These are phyloP conservation scores for Tretioscincus oriximinensis DNA, from an alignment of 2,113 vertebrate species.

Conservation along the genomic window DNA sequence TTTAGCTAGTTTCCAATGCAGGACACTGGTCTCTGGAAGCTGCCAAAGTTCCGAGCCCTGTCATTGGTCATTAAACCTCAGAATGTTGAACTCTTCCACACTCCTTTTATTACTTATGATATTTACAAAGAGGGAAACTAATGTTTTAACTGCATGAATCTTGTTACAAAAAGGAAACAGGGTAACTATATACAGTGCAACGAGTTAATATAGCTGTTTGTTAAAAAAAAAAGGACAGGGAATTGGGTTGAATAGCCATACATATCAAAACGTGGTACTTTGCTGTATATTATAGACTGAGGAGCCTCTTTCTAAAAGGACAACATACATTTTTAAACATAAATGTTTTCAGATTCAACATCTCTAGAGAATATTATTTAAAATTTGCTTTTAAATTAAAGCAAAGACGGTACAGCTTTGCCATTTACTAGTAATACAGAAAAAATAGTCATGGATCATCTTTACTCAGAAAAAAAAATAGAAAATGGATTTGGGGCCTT, in stretches of 20 bases:
- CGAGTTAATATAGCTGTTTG: background rate
- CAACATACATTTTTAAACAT: background rate
- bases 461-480: background rate
- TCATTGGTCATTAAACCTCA: too few relatives aligned
- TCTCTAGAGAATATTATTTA: background rate
- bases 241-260: conserved; percentile 15
- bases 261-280: background rate
- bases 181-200: too few relatives aligned
- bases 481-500: background rate
- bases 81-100: too few relatives aligned
- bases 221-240: conserved; percentile 6
- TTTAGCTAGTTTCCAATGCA: too few relatives aligned
- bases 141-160: conserved; percentile 5
- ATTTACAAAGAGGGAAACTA: background rate
- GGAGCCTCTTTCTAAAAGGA: background rate
- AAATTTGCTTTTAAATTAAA: background rate
- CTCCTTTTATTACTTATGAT: too few relatives aligned
- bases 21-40: too few relatives aligned
- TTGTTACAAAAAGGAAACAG: conserved; percentile 14
- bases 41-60: too few relatives aligned
- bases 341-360: background rate
- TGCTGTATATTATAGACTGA: conserved; percentile 14
- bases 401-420: background rate
- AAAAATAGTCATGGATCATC: background rate
- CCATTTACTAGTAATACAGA: background rate